Evolutionary conservation across 2,797 vertebrate genomes (phyloP), one percentile per base, ranked within the genome.

Genomic region (Astyanax mexicanus): DNA sequence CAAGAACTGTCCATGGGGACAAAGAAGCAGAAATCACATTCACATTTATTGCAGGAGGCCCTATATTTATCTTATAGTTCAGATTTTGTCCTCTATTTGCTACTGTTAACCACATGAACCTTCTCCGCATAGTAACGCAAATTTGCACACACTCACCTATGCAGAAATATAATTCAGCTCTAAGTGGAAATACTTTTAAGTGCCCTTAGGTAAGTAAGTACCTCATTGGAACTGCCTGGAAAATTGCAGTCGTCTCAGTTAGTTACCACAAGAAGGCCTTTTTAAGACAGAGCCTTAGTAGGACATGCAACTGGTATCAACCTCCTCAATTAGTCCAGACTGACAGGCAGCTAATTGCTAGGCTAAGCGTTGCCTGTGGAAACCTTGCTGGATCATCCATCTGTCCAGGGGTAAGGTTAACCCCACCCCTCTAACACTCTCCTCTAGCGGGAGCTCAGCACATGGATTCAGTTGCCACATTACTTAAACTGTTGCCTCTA

Each of bases 271-370:
- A 17, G 6, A 57, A 32, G 6, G 25, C 6, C 54, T 32, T 57
- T 32, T 57, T 57, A 11, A 27, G 52, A 54, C 10, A 15, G 11
- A 13, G 23, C 0, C 52, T 1, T 54, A 35, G 35, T 55, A 23
- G 52, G 61, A 49, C 23, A 82, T 79, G 82, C 79, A 83, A 73
- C 80, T 85, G 69, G 84, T 54, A 85, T 61, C 72, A 68, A 69
- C 60, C 1, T 72, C 32, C 49, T 6, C 79, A 78, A 78, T 86
- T 85, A 67, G 64, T 32, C 29, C 81, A 79, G 70, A 49, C 40
- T 76, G 70, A 77, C 88, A 77, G 84, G 83, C 69, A 49, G 82
- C 13, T 32, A 81, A 88, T 89, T 87, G 84, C 85, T 91, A 73
- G 17, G 5, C 81, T 88, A 86, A 89, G 90, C 82, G 85, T 83